Conservation (phyloP, 2,797 vertebrate species). For the Hydrolagus colliei region DNA sequence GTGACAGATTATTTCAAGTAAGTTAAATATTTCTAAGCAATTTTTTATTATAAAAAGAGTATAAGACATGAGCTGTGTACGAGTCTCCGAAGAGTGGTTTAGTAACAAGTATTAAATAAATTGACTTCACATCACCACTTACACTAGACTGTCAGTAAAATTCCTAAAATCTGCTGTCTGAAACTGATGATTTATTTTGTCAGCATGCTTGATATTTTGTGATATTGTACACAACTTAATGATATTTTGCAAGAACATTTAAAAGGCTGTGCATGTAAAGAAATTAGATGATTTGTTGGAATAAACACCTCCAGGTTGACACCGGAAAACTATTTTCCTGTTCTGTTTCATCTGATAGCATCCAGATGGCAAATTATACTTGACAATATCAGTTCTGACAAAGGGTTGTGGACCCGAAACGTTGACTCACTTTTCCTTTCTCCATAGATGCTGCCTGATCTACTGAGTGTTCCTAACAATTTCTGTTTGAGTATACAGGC, state of each 20-base stretch:
- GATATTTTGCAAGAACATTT: not conserved
- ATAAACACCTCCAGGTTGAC: not conserved
- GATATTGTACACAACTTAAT: not conserved
- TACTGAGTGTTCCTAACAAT: too few species aligned
- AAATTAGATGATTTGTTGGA: not conserved
- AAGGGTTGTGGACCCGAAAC: too few species aligned
- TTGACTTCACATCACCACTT: not conserved
- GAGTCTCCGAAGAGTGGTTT: not conserved
- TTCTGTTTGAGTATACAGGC: too few species aligned
- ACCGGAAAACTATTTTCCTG: not conserved
- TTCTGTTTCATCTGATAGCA: slow-evolving; percentile 6
- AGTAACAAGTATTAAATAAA: not conserved
- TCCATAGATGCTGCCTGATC: too few species aligned
- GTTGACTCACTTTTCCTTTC: too few species aligned
- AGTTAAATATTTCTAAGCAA: slow-evolving; percentile 2
- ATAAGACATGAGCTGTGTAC: not conserved
- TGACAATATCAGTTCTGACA: too few species aligned
- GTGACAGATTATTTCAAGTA: not conserved
- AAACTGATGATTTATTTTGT: not conserved
- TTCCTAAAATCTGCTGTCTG: not conserved
- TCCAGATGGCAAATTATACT: slow-evolving; percentile 7
- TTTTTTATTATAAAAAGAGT: not conserved
- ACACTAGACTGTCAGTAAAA: not conserved
- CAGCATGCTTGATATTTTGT: not conserved
- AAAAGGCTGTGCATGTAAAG: not conserved